phyloP scores from a whole-genome alignment of 2,113 vertebrate genomes.

The Varanus komodoensis region DNA sequence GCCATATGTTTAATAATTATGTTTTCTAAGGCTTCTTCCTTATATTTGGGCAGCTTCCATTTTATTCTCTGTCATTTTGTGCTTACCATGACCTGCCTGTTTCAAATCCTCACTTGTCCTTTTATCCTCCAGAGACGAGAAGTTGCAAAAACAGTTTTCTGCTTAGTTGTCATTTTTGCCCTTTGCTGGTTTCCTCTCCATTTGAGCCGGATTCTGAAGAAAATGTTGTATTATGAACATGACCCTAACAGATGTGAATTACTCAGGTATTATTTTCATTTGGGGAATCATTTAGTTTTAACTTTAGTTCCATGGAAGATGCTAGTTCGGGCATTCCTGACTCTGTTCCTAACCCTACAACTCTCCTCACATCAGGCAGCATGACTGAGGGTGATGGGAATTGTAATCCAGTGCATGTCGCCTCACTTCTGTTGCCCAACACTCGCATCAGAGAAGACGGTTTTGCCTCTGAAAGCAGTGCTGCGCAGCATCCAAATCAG shows the following conservation, averaged over 20 bases:
- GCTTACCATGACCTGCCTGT: not conserved
- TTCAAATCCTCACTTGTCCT: slow-evolving; percentile 1
- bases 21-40: not conserved
- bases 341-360: not conserved
- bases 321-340: not conserved
- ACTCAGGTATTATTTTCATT: slow-evolving; percentile 81
- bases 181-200: slow-evolving; percentile 98
- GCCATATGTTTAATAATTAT: not conserved
- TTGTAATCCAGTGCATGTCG: no score
- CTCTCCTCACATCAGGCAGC: no score
- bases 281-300: not conserved
- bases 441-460: no score
- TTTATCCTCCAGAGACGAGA: slow-evolving; percentile 88
- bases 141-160: slow-evolving; percentile 98
- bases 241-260: slow-evolving; percentile 89
- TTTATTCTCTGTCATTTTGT: not conserved
- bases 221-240: slow-evolving; percentile 78
- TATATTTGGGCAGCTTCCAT: not conserved
- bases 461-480: no score
- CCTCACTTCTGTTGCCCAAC: no score
- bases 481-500: no score
- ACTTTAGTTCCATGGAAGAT: not conserved
- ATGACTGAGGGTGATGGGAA: no score
- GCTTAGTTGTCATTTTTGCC: slow-evolving; percentile 95
- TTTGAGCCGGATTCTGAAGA: slow-evolving; percentile 93